phyloP scores from a whole-genome alignment of 2,797 vertebrate species.

The Hemitrygon akajei region DNA sequence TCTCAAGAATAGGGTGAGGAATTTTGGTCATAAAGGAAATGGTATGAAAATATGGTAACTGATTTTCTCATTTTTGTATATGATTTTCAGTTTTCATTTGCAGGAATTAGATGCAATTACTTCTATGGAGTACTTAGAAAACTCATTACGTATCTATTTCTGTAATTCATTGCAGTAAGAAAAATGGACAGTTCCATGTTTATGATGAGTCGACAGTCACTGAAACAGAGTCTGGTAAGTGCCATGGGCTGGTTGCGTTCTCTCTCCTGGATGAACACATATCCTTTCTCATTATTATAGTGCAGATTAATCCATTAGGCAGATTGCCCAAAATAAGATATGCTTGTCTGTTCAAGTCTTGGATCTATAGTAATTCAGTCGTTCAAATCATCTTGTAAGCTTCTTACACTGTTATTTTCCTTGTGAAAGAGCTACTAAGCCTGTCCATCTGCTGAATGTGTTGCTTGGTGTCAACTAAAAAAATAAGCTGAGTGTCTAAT shows the following conservation, averaged over 20 bases:
- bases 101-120: background rate
- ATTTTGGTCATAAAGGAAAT: background rate
- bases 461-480: background rate
- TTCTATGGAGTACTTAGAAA: background rate
- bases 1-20: background rate
- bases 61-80: background rate
- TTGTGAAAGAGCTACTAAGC: constrained; percentile 20
- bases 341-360: background rate
- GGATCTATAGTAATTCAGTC: background rate
- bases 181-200: constrained; percentile 52
- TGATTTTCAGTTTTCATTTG: background rate
- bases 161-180: constrained; percentile 51
- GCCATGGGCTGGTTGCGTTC: background rate
- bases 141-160: background rate
- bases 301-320: background rate
- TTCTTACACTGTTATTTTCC: background rate
- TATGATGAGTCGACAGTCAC: constrained; percentile 63
- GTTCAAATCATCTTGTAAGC: background rate
- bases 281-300: background rate
- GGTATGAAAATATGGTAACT: background rate
- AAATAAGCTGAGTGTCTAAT: background rate
- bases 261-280: background rate
- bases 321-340: background rate
- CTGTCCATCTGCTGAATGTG: constrained; percentile 9
- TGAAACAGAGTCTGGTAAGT: constrained; percentile 58